Percentiles rank a stretch among this genome's conserved stretches.
These are phyloP conservation scores for Polydesmus complanatus DNA, from an alignment of 2,888 invertebrate genomes.

Conservation along the genomic window DNA sequence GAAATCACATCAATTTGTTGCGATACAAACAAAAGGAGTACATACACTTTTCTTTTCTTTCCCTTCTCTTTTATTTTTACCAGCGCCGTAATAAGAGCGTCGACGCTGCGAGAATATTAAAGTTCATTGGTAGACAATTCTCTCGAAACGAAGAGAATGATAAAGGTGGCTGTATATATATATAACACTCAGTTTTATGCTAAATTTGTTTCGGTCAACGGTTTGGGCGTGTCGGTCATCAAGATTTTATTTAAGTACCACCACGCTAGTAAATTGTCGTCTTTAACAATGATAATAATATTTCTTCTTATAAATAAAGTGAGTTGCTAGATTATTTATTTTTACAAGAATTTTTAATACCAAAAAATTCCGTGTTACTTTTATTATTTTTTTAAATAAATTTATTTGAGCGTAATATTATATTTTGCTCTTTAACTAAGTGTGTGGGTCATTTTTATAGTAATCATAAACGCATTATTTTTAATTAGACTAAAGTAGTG, in stretches of 20 bases:
- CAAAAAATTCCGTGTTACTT: background rate
- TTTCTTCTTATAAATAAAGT: background rate
- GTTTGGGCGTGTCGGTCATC: background rate
- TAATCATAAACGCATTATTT: too few species aligned
- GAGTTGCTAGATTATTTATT: background rate
- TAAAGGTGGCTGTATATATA: too few species aligned
- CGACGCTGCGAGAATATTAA: too few species aligned
- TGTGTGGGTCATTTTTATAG: background rate
- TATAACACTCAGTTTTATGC: background rate
- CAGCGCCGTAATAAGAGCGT: too few species aligned
- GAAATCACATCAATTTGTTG: too few species aligned
- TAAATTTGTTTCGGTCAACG: background rate
- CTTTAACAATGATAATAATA: background rate
- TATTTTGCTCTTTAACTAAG: background rate
- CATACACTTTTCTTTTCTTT: too few species aligned
- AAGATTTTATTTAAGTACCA: background rate
- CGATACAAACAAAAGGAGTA: too few species aligned
- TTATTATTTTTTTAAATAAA: background rate
- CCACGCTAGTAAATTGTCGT: background rate
- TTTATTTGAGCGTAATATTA: background rate
- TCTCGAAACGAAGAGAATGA: too few species aligned
- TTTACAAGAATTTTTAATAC: background rate
- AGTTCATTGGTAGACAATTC: too few species aligned
- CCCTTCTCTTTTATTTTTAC: too few species aligned
- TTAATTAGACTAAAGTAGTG: too few species aligned